Base-by-base conservation (phyloP, 92 coral and sea anemone species). In the Paragorgia papillata region DNA sequence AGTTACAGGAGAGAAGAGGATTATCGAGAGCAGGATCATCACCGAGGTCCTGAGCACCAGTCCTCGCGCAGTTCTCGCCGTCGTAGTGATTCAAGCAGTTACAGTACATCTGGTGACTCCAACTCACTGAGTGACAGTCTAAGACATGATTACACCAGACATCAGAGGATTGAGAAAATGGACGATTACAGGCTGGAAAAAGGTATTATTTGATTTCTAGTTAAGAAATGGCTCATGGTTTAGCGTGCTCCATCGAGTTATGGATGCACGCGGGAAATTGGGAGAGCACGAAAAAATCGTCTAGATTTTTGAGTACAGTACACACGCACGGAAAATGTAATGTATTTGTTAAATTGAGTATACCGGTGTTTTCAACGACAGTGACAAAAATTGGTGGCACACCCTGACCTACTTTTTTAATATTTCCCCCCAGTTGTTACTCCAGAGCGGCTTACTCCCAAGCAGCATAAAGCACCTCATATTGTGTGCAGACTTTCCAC, bases 401-500 rank as follows among this genome's bases (percentile, higher is more conserved):
- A n/a, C n/a, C n/a, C n/a, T n/a, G n/a, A n/a, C n/a, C n/a, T n/a
- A n/a, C n/a, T n/a, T n/a, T n/a, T n/a, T n/a, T n/a, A n/a, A n/a
- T n/a, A n/a, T n/a, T n/a, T n/a, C n/a, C 10, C 10, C 43, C 4
- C 17, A 63, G 69, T 32, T 5, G 10, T 48, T 31, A 71, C 78
- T 7, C 78, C 78, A 17, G 78, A 71, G 46, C 78, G 78, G 0
- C 51, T 71, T 0, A 71, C 78, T 0, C 78, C 78, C 1, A 53
- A 71, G 15, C 78, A 71, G 18, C 78, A 71, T 33, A 55, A 31
- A 27, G 43, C 7, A 19, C 78, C 78, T 9, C 78, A 71, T n/a
- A 35, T 34, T 17, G 51, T 71, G 0, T 57, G 78, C 7, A 51
- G 31, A 15, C 54, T 71, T 53, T 18, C 13, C n/a, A 27, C 62